phyloP scores from a whole-genome alignment of 1,140 invertebrate species.

The Spodoptera litura region DNA sequence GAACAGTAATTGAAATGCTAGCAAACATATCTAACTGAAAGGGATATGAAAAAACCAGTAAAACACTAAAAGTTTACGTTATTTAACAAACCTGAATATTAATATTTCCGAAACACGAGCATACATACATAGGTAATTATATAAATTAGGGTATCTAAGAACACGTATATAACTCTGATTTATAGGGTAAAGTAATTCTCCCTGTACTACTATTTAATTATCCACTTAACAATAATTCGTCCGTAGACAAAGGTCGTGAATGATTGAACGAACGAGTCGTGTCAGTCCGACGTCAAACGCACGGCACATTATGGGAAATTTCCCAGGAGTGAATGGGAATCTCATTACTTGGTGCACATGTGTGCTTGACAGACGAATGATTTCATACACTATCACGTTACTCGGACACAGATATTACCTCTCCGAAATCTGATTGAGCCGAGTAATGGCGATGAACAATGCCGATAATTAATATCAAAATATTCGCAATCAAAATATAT shows the following conservation, averaged over 20 bases:
- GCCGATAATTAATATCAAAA: not conserved
- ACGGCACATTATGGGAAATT: conserved; percentile 68
- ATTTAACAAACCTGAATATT: too few species aligned
- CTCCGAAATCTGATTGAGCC: conserved; percentile 18
- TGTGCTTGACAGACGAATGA: conserved; percentile 71
- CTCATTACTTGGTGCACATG: conserved; percentile 73
- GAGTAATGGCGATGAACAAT: not conserved
- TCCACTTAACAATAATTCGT: conserved; percentile 9
- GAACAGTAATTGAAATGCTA: too few species aligned
- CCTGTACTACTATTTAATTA: not conserved
- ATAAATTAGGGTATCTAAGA: too few species aligned
- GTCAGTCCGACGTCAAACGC: conserved; percentile 56
- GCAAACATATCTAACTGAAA: too few species aligned
- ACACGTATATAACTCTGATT: too few species aligned
- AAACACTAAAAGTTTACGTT: too few species aligned
- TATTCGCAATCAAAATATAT: not conserved
- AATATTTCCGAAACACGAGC: too few species aligned
- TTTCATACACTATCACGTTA: conserved; percentile 51
- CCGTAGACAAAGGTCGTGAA: conserved; percentile 49
- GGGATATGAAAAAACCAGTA: too few species aligned
- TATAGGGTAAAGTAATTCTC: too few species aligned
- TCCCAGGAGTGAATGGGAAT: conserved; percentile 74
- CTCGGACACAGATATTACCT: conserved; percentile 46
- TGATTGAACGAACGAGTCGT: conserved; percentile 59
- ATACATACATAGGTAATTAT: too few species aligned